These are phyloP conservation scores for Chinchilla lanigera DNA, from an alignment of 2,113 vertebrate genomes.

Conservation along the genomic window DNA sequence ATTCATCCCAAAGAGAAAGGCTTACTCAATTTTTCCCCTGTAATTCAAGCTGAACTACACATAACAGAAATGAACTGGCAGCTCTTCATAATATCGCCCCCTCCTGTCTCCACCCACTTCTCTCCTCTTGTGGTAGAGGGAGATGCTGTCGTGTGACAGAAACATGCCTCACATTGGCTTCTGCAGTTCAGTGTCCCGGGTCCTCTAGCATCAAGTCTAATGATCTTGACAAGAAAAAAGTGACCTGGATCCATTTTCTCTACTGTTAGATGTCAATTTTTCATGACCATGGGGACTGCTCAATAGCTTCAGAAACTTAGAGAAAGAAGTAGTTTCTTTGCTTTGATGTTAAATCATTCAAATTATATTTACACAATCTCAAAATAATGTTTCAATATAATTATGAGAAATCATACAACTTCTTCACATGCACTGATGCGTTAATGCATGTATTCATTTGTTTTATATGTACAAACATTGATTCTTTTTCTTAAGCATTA, in stretches of 20 bases:
- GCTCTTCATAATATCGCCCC: background rate
- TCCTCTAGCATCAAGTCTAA: slow-evolving; percentile 34
- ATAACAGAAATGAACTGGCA: background rate
- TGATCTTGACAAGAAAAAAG: slow-evolving; percentile 54
- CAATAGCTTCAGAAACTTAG: slow-evolving; percentile 38
- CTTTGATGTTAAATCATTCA: slow-evolving; percentile 53
- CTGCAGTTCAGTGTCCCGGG: slow-evolving; percentile 23
- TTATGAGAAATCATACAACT: slow-evolving; percentile 27
- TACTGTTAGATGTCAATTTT: slow-evolving; percentile 35
- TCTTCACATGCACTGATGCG: slow-evolving; percentile 8
- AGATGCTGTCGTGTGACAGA: background rate
- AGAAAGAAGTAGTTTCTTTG: slow-evolving; percentile 8
- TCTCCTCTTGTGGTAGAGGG: background rate
- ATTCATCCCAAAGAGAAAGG: slow-evolving; percentile 22
- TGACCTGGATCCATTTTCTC: slow-evolving; percentile 33
- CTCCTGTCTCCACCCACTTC: background rate
- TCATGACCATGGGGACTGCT: background rate
- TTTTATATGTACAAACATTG: slow-evolving; percentile 54
- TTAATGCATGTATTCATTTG: slow-evolving; percentile 35
- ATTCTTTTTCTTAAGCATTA: slow-evolving; percentile 26
- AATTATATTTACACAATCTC: slow-evolving; percentile 32
- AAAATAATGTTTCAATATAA: slow-evolving; percentile 64
- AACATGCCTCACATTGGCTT: background rate
- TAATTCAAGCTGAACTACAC: slow-evolving; percentile 35
- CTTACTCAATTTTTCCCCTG: background rate